Base-by-base conservation (phyloP, 1,140 invertebrate species). In the Hetaerina americana region DNA sequence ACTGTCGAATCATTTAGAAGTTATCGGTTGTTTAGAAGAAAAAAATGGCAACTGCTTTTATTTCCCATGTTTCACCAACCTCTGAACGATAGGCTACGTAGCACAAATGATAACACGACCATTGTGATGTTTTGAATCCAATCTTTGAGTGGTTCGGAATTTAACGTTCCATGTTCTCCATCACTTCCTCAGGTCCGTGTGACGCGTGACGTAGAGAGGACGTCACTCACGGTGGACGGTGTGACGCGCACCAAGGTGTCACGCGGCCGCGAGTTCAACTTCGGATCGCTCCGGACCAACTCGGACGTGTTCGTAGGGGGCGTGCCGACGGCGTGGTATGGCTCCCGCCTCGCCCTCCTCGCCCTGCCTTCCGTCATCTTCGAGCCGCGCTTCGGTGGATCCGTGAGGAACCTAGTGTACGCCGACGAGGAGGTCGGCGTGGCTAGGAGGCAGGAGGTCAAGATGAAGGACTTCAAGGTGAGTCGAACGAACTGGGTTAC, bases 231-330 rank as follows among this genome's bases (percentile, higher is more conserved):
- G 1, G 92, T 97, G 12, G 94, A 96, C 79, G 89, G 89, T 15
- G 85, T 87, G 0, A 85, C 85, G 8, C 90, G 92, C 76, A 88
- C 87, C 73, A 88, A 90, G 67, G 87, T 86, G 0, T 93, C 90
- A 5, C 85, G 89, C 66, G 92, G 91, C 75, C 91, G 93, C 76
- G 92, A 94, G 80, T 93, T 93, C 79, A 86, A 88, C 72, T 94
- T 96, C 79, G 93, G 94, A 2, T 89, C 91, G 76, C 88, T 93
- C 75, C 83, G 85, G 0, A 90, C 88, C 66, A 96, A 96, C 80
- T 95, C 92, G 5, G 92, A 93, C 80, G 91, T 96, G 26, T 97
- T 94, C 80, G 86, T 97, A 67, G 95, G 95, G 6, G 95, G 94
- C 8, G 90, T 97, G 85, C 95, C 95, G 22, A 68, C 25, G 25